phyloP scores from a whole-genome alignment of 2,797 vertebrate species.

The Hydrophis major region DNA sequence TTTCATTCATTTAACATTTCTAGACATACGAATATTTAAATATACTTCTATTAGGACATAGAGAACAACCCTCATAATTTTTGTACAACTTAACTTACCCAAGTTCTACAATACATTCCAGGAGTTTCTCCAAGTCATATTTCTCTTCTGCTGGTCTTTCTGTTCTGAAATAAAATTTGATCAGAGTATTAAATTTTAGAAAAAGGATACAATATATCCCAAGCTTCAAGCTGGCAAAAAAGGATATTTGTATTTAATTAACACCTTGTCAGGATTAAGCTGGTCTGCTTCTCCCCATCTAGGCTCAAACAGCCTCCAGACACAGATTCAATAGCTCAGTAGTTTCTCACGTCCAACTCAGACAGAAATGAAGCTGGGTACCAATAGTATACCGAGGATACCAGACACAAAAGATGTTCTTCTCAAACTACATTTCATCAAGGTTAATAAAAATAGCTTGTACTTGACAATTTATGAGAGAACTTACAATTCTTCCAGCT shows the following conservation, averaged over 20 bases:
- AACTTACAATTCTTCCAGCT: constrained; percentile 73
- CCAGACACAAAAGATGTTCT: not conserved
- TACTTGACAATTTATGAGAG: not conserved
- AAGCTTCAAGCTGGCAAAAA: not conserved
- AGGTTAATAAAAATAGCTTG: not conserved
- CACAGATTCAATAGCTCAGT: not conserved
- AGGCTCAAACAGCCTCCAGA: not conserved
- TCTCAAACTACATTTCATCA: not conserved
- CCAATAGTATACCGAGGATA: not conserved
- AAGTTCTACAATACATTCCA: constrained; percentile 73
- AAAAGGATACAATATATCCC: not conserved
- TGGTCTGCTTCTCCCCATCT: not conserved
- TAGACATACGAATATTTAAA: not conserved
- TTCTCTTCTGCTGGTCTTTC: constrained; percentile 70
- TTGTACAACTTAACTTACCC: constrained; percentile 59
- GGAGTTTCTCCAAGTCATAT: constrained; percentile 68
- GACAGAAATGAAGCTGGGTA: not conserved
- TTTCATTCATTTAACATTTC: not conserved
- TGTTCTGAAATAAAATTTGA: constrained; percentile 54
- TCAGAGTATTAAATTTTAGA: not conserved
- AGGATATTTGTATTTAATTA: not conserved
- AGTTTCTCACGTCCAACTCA: not conserved
- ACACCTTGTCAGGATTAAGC: not conserved
- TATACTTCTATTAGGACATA: not conserved
- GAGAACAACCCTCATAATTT: not conserved